Evolutionary conservation across 2,113 vertebrate genomes (phyloP).

Genomic region (Fulica atra): DNA sequence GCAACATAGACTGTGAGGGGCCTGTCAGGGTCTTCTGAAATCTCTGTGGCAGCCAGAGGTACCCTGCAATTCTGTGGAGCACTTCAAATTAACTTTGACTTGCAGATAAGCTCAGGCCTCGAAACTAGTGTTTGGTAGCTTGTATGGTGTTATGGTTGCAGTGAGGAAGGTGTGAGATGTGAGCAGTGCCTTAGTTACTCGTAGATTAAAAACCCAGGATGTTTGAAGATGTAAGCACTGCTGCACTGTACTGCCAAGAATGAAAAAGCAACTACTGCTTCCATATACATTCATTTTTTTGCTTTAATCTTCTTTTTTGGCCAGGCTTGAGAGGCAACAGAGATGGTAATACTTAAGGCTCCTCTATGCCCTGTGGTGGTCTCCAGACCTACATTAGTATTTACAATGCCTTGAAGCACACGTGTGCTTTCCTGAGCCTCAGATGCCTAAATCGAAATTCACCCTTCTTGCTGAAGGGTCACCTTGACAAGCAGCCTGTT

Average conservation of each 20-base stretch:
- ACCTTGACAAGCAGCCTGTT: neutral
- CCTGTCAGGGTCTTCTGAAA: neutral
- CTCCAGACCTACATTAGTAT: neutral
- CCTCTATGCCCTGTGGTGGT: neutral
- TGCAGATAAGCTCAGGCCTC: neutral
- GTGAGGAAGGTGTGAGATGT: neutral
- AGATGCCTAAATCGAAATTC: neutral
- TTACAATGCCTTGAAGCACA: neutral
- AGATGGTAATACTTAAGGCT: neutral
- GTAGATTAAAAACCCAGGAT: neutral
- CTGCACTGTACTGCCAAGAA: neutral
- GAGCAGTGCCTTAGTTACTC: neutral
- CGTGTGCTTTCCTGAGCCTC: neutral
- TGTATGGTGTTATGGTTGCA: neutral
- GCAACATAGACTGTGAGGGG: neutral
- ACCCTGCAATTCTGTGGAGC: neutral
- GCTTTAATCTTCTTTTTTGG: neutral
- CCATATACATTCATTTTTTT: neutral
- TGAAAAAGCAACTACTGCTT: neutral
- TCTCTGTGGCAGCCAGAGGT: neutral
- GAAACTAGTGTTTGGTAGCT: neutral
- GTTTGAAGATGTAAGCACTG: neutral
- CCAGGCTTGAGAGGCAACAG: neutral
- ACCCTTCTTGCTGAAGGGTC: neutral
- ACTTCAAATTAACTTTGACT: neutral